Evolutionary conservation across 1,140 invertebrate genomes (phyloP).

Genomic region (Cecropterus lyciades): DNA sequence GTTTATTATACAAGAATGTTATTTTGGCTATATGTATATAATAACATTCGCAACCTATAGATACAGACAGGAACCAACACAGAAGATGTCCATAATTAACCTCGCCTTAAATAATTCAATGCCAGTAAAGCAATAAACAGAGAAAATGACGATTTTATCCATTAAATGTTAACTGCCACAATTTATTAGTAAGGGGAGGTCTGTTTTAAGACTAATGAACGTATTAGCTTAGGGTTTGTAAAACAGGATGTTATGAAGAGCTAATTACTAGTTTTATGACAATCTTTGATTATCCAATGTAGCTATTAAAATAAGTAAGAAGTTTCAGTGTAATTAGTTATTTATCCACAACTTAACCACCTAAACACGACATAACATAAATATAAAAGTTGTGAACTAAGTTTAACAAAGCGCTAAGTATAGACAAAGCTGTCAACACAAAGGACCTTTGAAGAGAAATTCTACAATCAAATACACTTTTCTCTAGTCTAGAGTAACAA

Average conservation of each 20-base stretch:
- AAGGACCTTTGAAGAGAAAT: not conserved
- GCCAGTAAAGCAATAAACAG: constrained; percentile 17
- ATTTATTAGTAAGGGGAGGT: constrained; percentile 23
- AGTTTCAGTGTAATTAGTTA: too few species aligned
- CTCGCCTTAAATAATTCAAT: constrained; percentile 9
- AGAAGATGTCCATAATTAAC: not conserved
- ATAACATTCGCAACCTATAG: too few species aligned
- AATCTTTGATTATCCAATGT: too few species aligned
- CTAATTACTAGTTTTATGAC: not conserved
- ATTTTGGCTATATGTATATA: too few species aligned
- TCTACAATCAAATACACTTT: not conserved
- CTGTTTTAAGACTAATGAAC: constrained; percentile 28
- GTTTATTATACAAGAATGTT: too few species aligned
- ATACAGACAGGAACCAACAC: not conserved
- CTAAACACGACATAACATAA: too few species aligned
- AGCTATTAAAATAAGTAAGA: too few species aligned
- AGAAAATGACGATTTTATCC: constrained; percentile 16
- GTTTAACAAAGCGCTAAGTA: too few species aligned
- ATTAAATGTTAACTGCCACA: constrained; percentile 24
- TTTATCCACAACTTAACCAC: too few species aligned
- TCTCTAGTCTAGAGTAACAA: too few species aligned
- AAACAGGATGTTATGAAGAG: not conserved
- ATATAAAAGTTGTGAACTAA: too few species aligned
- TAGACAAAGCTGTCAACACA: not conserved
- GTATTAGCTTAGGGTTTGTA: constrained; percentile 20